phyloP scores from a whole-genome alignment of 2,888 invertebrate species.

The Fabriciana adippe region DNA sequence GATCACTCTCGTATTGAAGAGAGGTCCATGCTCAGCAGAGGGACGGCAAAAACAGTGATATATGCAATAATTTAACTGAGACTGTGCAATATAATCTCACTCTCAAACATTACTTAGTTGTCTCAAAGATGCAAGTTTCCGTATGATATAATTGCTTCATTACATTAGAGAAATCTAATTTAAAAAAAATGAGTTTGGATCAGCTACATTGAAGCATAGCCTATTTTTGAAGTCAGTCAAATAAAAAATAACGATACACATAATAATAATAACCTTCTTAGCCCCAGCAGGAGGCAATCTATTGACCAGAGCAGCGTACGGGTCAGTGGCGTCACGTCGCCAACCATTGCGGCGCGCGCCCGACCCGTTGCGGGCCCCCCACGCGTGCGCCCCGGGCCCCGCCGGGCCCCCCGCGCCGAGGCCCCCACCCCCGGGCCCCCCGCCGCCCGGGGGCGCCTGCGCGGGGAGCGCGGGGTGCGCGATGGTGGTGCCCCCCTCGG shows the following conservation, averaged over 20 bases:
- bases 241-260: not conserved
- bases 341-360: conserved; percentile 41
- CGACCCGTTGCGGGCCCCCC: conserved; percentile 39
- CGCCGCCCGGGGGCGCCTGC: conserved; percentile 21
- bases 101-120: too few relatives aligned
- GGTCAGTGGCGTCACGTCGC: conserved; percentile 57
- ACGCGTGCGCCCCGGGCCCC: conserved; percentile 32
- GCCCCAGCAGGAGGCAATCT: conserved; percentile 70
- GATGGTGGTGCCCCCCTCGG: conserved; percentile 22
- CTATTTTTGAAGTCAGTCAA: too few relatives aligned
- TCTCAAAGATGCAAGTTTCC: too few relatives aligned
- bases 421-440: not conserved
- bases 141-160: too few relatives aligned
- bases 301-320: conserved; percentile 72
- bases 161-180: too few relatives aligned
- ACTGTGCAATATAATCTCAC: too few relatives aligned
- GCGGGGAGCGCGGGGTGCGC: conserved; percentile 26
- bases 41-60: too few relatives aligned
- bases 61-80: too few relatives aligned
- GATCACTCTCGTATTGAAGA: too few relatives aligned
- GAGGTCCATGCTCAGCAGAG: too few relatives aligned
- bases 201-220: too few relatives aligned
- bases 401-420: conserved; percentile 36
- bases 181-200: too few relatives aligned
- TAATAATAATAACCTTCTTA: conserved; percentile 48